Percentiles rank a stretch among this genome's conserved stretches.
phyloP scores from a whole-genome alignment of 2,888 invertebrate species.

The Drosophila differens region DNA sequence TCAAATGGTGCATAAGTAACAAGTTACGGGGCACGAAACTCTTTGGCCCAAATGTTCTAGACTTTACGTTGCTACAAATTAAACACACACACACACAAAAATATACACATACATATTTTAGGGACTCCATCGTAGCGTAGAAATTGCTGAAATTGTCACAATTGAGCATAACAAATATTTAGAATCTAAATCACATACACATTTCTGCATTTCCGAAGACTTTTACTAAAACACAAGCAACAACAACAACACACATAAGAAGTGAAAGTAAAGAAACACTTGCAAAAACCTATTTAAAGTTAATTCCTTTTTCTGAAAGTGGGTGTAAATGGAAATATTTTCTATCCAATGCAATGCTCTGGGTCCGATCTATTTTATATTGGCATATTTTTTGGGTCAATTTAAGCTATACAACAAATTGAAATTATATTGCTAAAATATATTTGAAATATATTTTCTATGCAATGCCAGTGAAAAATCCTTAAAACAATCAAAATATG shows the following conservation, averaged over 20 bases:
- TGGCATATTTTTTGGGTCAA: constrained; percentile 58
- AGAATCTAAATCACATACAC: constrained; percentile 26
- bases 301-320: not conserved
- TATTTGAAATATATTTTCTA: constrained; percentile 39
- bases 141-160: constrained; percentile 57
- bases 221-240: constrained; percentile 53
- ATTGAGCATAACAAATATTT: constrained; percentile 36
- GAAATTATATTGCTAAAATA: constrained; percentile 10
- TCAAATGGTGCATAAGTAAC: constrained; percentile 77
- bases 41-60: constrained; percentile 42
- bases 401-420: constrained; percentile 49
- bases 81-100: constrained; percentile 1
- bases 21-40: constrained; percentile 41
- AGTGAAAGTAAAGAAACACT: not conserved
- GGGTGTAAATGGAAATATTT: not conserved
- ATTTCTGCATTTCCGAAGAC: constrained; percentile 69
- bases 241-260: not conserved
- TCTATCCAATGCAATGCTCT: not conserved
- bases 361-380: constrained; percentile 4
- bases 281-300: constrained; percentile 6
- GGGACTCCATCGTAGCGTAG: constrained; percentile 66
- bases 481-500: constrained; percentile 75
- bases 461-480: constrained; percentile 37
- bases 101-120: constrained; percentile 55
- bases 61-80: constrained; percentile 43